Evolutionary conservation across 2,113 vertebrate species (phyloP).

Genomic region (Eptesicus fuscus): DNA sequence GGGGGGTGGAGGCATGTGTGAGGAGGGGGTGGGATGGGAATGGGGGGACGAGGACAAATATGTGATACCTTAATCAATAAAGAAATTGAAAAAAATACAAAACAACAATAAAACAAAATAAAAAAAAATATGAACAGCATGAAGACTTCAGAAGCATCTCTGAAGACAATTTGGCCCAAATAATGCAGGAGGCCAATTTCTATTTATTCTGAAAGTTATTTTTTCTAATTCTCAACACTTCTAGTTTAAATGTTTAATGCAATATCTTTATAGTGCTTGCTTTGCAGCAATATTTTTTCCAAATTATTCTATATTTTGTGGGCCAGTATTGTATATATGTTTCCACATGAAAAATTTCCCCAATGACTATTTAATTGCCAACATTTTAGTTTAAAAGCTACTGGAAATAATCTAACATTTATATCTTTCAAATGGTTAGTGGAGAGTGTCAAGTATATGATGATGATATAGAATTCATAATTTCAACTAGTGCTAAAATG

Average conservation of each 20-base stretch:
- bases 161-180: not conserved
- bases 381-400: constrained; percentile 6
- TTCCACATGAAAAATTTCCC: not conserved
- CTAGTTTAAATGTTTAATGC: not conserved
- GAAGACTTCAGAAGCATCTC: not conserved
- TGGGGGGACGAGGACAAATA: too few species aligned
- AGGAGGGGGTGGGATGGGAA: too few species aligned
- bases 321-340: not conserved
- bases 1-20: too few species aligned
- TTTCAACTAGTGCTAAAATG: not conserved
- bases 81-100: too few species aligned
- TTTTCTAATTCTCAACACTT: not conserved
- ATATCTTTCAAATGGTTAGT: not conserved
- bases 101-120: too few species aligned
- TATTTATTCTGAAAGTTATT: not conserved
- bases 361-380: not conserved
- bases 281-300: not conserved
- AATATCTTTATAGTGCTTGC: not conserved
- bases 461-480: not conserved
- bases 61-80: too few species aligned
- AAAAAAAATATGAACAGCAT: not conserved
- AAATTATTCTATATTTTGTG: not conserved
- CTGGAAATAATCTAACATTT: not conserved
- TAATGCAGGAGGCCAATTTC: not conserved
- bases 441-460: not conserved